Percentiles rank a stretch among this genome's conserved stretches.
phyloP scores from a whole-genome alignment of 1,140 invertebrate species.

The Ditylenchus dipsaci region DNA sequence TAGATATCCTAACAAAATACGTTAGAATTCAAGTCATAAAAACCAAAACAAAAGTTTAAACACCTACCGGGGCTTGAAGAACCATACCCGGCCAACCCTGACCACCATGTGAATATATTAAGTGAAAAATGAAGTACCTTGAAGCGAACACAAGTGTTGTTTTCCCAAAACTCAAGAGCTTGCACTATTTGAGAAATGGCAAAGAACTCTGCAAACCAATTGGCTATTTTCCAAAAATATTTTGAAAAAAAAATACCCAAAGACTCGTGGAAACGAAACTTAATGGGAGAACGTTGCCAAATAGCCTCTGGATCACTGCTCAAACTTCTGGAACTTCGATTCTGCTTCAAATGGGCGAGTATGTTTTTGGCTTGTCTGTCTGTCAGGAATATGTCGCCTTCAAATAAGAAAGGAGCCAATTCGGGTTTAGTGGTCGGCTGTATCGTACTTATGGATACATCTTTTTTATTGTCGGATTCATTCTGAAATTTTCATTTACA shows the following conservation, averaged over 20 bases:
- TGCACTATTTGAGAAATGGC: conserved; percentile 51
- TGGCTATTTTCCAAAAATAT: conserved; percentile 5
- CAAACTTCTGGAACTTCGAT: conserved; percentile 28
- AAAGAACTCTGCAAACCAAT: conserved; percentile 41
- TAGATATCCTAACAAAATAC: too few relatives aligned
- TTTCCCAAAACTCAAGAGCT: conserved; percentile 52
- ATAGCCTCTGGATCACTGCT: conserved; percentile 48
- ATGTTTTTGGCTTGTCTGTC: conserved; percentile 45
- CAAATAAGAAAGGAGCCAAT: conserved; percentile 28
- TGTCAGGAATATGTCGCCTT: conserved; percentile 53
- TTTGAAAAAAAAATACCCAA: conserved; percentile 26
- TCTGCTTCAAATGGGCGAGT: conserved; percentile 36
- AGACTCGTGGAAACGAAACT: conserved; percentile 53
- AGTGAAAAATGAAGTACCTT: too few relatives aligned
- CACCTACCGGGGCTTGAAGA: too few relatives aligned
- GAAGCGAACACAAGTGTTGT: conserved; percentile 50
- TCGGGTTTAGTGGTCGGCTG: conserved; percentile 22
- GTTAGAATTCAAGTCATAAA: too few relatives aligned
- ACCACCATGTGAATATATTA: too few relatives aligned
- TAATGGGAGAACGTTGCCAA: conserved; percentile 47
- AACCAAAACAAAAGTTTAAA: too few relatives aligned
- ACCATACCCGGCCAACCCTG: too few relatives aligned
- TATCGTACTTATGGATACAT: conserved; percentile 17
- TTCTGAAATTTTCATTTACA: conserved; percentile 7
- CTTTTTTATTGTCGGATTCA: conserved; percentile 26